phyloP scores from a whole-genome alignment of 2,797 vertebrate species.

The Glossophaga mutica region DNA sequence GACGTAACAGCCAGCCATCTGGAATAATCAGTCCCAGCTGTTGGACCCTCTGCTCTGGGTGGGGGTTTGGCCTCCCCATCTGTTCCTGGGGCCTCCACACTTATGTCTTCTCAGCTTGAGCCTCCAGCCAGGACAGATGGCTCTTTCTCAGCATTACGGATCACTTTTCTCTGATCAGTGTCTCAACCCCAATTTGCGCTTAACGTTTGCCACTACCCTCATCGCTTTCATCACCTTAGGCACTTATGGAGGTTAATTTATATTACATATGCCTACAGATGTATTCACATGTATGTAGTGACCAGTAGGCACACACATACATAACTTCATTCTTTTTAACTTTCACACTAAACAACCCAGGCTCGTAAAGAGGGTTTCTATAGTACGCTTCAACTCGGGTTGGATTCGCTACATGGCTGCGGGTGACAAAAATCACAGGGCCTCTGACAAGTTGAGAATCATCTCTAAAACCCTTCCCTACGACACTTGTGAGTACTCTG shows the following conservation, averaged over 20 bases:
- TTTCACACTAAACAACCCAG: background rate
- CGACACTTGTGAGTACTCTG: background rate
- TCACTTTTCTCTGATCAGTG: conserved; percentile 43
- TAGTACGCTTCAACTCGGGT: background rate
- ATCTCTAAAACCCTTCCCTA: background rate
- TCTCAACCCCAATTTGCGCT: background rate
- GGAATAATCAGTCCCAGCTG: conserved; percentile 59
- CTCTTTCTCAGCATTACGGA: conserved; percentile 33
- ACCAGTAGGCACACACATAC: background rate
- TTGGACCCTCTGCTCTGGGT: conserved; percentile 46
- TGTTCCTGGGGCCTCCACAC: conserved; percentile 50
- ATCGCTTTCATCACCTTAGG: background rate
- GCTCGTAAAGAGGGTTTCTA: background rate
- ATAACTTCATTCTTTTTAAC: background rate
- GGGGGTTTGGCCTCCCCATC: conserved; percentile 61
- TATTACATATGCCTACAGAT: background rate
- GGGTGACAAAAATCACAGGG: background rate
- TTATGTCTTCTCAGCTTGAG: conserved; percentile 49
- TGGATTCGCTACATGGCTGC: background rate
- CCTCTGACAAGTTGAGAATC: background rate
- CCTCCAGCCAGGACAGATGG: conserved; percentile 69
- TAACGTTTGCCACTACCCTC: background rate
- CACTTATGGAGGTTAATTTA: background rate
- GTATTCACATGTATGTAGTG: background rate
- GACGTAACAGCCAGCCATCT: conserved; percentile 27